These are phyloP conservation scores for Chloroceryle amazona DNA, from an alignment of 2,797 vertebrate species.

Conservation along the genomic window DNA sequence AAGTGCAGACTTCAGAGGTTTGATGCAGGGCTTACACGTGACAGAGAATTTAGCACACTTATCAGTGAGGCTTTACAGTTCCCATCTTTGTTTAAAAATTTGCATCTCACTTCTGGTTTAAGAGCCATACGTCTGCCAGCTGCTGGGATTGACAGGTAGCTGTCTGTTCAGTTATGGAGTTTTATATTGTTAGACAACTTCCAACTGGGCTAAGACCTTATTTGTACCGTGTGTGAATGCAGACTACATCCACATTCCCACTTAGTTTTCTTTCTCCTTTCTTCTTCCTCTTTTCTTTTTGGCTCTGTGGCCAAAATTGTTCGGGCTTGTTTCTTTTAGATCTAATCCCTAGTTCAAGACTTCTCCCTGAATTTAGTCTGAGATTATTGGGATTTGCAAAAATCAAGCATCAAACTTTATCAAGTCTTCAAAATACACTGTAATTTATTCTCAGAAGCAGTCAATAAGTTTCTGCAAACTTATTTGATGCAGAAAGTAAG, in stretches of 20 bases:
- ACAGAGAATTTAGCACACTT: background rate
- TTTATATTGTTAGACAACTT: background rate
- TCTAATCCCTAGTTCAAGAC: background rate
- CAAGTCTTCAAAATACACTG: background rate
- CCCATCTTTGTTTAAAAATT: background rate
- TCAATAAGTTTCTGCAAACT: background rate
- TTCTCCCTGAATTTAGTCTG: background rate
- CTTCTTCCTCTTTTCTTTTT: too few relatives aligned
- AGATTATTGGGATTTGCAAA: background rate
- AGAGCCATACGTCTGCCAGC: background rate
- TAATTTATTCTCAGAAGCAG: background rate
- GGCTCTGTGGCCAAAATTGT: background rate
- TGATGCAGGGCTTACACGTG: background rate
- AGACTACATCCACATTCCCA: background rate
- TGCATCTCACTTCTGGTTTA: background rate
- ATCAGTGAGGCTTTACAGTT: background rate
- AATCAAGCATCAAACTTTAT: background rate
- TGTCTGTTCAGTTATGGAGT: background rate
- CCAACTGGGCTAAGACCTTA: background rate
- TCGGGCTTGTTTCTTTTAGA: background rate
- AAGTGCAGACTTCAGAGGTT: background rate
- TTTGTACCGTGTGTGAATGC: background rate
- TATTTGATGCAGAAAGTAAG: background rate
- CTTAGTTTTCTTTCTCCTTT: background rate
- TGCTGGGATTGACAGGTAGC: background rate